A percentile compares a stretch with the other conserved stretches of the same genome.
These are phyloP conservation scores for Hydrocynus forskahlii DNA, from an alignment of 2,797 vertebrate species.

Conservation along the genomic window DNA sequence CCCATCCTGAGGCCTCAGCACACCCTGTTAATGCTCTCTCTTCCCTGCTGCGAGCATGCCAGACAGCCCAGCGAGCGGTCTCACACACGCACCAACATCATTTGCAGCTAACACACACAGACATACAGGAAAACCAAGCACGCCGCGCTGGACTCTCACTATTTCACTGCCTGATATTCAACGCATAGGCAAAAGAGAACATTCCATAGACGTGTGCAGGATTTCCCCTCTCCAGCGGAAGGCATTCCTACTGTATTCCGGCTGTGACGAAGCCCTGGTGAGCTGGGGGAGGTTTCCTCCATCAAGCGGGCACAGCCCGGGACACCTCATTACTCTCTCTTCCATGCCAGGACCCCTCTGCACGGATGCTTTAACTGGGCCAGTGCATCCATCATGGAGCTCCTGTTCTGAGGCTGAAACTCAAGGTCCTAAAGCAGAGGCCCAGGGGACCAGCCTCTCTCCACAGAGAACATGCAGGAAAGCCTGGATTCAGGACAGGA, in stretches of 20 bases:
- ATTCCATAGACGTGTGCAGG: slow-evolving; percentile 8
- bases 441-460: slow-evolving; percentile 13
- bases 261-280: slow-evolving; percentile 49
- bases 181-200: background rate
- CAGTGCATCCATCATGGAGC: slow-evolving; percentile 55
- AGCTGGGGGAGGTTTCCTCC: slow-evolving; percentile 38
- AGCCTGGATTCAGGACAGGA: slow-evolving; percentile 21
- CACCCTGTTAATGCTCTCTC: slow-evolving; percentile 36
- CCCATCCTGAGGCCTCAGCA: slow-evolving; percentile 43
- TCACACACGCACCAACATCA: slow-evolving; percentile 19
- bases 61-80: slow-evolving; percentile 33
- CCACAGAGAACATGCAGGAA: slow-evolving; percentile 8
- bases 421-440: slow-evolving; percentile 25
- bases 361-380: slow-evolving; percentile 52
- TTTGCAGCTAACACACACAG: background rate
- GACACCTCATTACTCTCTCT: slow-evolving; percentile 58
- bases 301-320: slow-evolving; percentile 38
- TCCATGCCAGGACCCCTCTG: slow-evolving; percentile 44
- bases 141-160: background rate
- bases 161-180: background rate
- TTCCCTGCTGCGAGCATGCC: slow-evolving; percentile 47
- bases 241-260: slow-evolving; percentile 19
- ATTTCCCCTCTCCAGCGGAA: slow-evolving; percentile 35
- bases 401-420: slow-evolving; percentile 45
- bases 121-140: slow-evolving; percentile 14